Evolutionary conservation across 2,888 invertebrate species (phyloP), one percentile per base, ranked within the genome.

Genomic region (Sarcophaga variegata): DNA sequence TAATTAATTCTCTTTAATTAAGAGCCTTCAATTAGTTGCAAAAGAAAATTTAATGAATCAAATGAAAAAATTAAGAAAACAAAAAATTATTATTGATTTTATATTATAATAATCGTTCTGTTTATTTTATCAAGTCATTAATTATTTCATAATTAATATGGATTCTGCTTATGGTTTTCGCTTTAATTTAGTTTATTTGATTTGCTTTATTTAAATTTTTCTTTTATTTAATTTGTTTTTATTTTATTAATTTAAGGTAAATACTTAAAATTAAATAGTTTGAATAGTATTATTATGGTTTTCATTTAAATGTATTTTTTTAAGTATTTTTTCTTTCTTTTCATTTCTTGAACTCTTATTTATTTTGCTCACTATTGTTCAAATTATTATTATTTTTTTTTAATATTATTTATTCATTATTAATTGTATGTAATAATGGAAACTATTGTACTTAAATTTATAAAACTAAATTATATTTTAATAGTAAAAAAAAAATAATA

Each of bases 241-340:
- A 17, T 69, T 69, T 71, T 59, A 66, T 54, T 45, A 66, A 63
- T 79, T 75, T 71, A 64, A 70, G 49, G 77, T 78, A 85, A 81
- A 85, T 78, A 74, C 81, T 85, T 85, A 81, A 81, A 78, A 87
- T 75, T 84, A 84, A 80, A 83, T 83, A 87, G 78, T 87, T 85
- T 54, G 63, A 75, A 75, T 76, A 72, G 71, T 84, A 59, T 70
- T 37, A 67, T 17, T 62, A 45, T 75, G 22, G 20, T 47, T 47
- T 63, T 74, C 62, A 11, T 63, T 10, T 72, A 62, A 37, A 69
- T 74, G 2, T n/a, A n/a, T 63, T 63, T 27, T 14, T 82, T 69
- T 66, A 75, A 75, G 75, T 11, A 17, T 22, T 72, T 37, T 63
- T 70, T 69, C 8, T 71, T 59, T n/a, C 62, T 49, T 75, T 59